These are phyloP conservation scores for Tetragonisca angustula DNA, from an alignment of 2,888 invertebrate genomes.

Conservation along the genomic window DNA sequence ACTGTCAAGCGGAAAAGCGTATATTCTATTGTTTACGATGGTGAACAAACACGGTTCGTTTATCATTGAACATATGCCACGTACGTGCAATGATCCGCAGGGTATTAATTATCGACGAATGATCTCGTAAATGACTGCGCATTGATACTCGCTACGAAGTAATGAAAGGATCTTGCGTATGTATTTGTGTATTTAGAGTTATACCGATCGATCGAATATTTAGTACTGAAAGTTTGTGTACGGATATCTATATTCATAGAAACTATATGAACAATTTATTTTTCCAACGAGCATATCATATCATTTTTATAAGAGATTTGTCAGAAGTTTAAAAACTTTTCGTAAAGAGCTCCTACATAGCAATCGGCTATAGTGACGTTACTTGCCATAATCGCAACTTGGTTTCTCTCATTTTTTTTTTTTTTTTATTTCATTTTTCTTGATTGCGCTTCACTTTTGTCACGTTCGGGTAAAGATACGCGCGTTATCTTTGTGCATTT, in stretches of 20 bases:
- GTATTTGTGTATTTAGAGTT: constrained; percentile 77
- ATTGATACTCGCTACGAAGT: constrained; percentile 68
- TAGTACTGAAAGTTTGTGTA: constrained; percentile 81
- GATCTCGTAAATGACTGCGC: constrained; percentile 62
- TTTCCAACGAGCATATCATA: constrained; percentile 84
- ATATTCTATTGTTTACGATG: not conserved
- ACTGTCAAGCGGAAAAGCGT: not conserved
- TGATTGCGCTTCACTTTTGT: not conserved
- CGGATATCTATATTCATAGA: constrained; percentile 82
- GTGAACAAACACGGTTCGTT: constrained; percentile 22
- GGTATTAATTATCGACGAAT: constrained; percentile 59
- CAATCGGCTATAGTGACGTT: constrained; percentile 62
- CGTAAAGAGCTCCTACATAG: constrained; percentile 61
- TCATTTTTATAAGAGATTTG: constrained; percentile 83
- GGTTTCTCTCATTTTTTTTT: constrained; percentile 27
- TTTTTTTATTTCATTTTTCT: constrained; percentile 39
- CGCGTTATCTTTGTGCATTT: constrained; percentile 40
- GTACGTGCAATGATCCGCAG: constrained; percentile 70
- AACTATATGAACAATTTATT: constrained; percentile 83
- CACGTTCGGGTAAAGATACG: constrained; percentile 20
- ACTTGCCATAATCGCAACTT: constrained; percentile 65
- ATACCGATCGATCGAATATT: constrained; percentile 80
- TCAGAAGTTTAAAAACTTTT: constrained; percentile 71
- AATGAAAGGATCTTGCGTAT: constrained; percentile 71
- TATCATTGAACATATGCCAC: constrained; percentile 31